phyloP scores from a whole-genome alignment of 2,797 vertebrate species.

The Mastacembelus armatus region DNA sequence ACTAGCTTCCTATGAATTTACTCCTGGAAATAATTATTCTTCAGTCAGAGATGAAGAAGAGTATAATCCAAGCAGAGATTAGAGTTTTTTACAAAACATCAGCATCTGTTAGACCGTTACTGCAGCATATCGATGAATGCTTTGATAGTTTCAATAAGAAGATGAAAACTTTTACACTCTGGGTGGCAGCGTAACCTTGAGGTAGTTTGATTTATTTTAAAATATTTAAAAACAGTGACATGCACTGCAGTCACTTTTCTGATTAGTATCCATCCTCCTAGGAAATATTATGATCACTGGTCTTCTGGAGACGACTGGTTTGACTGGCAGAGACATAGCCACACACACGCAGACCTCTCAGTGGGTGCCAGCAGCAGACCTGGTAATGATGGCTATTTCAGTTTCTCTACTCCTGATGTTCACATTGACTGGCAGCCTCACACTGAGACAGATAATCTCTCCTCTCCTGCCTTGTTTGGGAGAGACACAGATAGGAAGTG shows the following conservation, averaged over 20 bases:
- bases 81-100: neutral
- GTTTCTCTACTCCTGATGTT: conserved; percentile 50
- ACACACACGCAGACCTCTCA: conserved; percentile 23
- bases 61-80: neutral
- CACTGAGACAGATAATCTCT: conserved; percentile 76
- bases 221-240: neutral
- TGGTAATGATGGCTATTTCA: conserved; percentile 75
- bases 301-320: conserved; percentile 29
- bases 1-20: neutral
- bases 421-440: conserved; percentile 64
- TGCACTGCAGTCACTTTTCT: neutral
- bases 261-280: conserved; percentile 25
- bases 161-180: neutral
- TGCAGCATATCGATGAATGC: neutral
- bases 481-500: conserved; percentile 64
- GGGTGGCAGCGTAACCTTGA: neutral
- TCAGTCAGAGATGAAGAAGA: too few relatives aligned
- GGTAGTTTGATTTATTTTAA: neutral
- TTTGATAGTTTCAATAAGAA: neutral
- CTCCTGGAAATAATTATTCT: too few relatives aligned
- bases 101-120: neutral
- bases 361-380: conserved; percentile 56
- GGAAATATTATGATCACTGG: conserved; percentile 50
- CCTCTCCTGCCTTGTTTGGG: conserved; percentile 60
- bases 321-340: conserved; percentile 17